Base-by-base conservation (phyloP, 2,113 vertebrate genomes). In the Scopus umbretta region DNA sequence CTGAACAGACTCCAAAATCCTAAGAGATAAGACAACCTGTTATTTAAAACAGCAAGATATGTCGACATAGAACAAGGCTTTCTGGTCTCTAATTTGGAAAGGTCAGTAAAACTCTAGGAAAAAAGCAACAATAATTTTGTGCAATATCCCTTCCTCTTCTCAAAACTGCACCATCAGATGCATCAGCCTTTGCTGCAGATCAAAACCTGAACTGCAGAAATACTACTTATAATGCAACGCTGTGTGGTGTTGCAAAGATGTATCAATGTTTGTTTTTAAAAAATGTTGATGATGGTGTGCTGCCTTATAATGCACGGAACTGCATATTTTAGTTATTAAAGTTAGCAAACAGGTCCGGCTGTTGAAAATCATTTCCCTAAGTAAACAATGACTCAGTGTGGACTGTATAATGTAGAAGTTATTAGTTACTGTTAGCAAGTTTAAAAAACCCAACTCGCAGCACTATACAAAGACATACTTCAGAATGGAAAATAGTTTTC, bases 341-440 rank as follows among this genome's bases (percentile, higher is more conserved):
- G 83, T 52, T 70, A 43, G 19, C 90, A 93, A 96, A 96, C 92
- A 92, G 91, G 95, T 95, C 96, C 96, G 85, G 76, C 94, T 92
- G 92, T 81, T 93, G 92, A 91, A 97, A 96, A 84, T n/a, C 21
- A 92, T 88, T 96, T 96, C 87, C 95, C 75, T 93, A 75, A 88
- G 91, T 92, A 95, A 96, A 97, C 93, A 97, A 92, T 94, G 94
- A 96, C 70, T 97, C 94, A 94, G 83, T 81, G 90, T 65, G 70
- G 83, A 50, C 91, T 79, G 87, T 80, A 93, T 94, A 97, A 96
- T 78, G 80, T 80, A 95, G 34, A 87, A 93, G 86, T 86, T 93
- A 96, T 88, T 96, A 89, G 95, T 95, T 95, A 94, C 89, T 91
- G 71, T 90, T 96, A 74, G 89, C 29, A 38, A 96, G 79, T 81